phyloP scores from a whole-genome alignment of 2,113 vertebrate species.

The Notothenia coriiceps region DNA sequence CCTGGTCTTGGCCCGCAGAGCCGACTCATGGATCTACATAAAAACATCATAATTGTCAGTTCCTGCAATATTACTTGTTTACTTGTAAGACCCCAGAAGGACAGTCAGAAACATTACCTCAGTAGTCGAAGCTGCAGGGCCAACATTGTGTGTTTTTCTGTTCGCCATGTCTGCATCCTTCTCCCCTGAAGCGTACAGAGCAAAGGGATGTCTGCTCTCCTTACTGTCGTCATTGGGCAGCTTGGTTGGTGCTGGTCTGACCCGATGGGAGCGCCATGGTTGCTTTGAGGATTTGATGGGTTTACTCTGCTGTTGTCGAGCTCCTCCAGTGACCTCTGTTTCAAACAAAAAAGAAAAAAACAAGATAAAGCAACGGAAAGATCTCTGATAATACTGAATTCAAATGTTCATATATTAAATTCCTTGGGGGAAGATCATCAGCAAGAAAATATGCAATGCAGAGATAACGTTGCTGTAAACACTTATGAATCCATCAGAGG shows the following conservation, averaged over 20 bases:
- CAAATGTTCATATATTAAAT: neutral
- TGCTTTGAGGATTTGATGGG: conserved; percentile 60
- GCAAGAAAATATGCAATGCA: neutral
- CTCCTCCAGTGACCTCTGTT: conserved; percentile 29
- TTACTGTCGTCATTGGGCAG: conserved; percentile 78
- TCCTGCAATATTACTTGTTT: neutral
- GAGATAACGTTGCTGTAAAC: neutral
- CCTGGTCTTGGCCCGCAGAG: conserved; percentile 92
- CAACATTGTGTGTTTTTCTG: conserved; percentile 93
- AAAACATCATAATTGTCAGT: neutral
- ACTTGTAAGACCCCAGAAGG: neutral
- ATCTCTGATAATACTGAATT: neutral
- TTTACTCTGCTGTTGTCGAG: conserved; percentile 50
- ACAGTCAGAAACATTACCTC: conserved; percentile 81
- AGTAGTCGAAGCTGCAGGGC: conserved; percentile 87
- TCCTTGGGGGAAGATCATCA: neutral
- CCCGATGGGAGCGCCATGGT: conserved; percentile 25
- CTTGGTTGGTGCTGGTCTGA: conserved; percentile 38
- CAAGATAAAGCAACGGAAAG: neutral
- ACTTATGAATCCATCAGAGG: neutral
- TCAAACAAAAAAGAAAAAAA: conserved; percentile 10
- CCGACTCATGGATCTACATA: conserved; percentile 91
- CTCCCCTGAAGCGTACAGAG: conserved; percentile 93
- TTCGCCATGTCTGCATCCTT: conserved; percentile 87
- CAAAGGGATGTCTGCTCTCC: conserved; percentile 90